Base-by-base conservation (phyloP, 2,797 vertebrate genomes). In the Chaetophractus vellerosus region DNA sequence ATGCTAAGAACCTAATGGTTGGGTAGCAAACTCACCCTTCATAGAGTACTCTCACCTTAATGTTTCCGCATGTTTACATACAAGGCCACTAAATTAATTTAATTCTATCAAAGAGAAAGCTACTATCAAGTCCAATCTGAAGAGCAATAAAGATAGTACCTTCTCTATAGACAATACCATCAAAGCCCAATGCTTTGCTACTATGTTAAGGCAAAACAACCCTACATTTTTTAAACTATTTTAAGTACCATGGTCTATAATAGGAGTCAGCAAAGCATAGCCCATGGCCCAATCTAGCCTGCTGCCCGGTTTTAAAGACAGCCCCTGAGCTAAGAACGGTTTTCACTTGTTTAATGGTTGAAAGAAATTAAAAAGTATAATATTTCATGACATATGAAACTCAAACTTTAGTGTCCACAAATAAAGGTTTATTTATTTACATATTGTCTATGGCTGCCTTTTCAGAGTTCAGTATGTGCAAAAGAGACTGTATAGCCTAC, bases 301-400 rank as follows among this genome's bases (percentile, higher is more conserved):
- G 24, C 6, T 31, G 55, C 48, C 45, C 81, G 45, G 41, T 94
- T 79, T 63, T 26, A n/a, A 45, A 45, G 36, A 93, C 4, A 76
- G 45, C 28, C 41, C 64, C 38, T 38, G 92, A 85, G 28, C 45
- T 66, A 93, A 94, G 66, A 86, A 84, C 48, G 23, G 28, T 76
- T 92, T 86, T 45, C 6, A 41, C 11, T 69, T 61, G 85, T 84
- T 52, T 16, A 94, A 52, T 84, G 41, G 33, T 19, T 86, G 16
- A 89, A 59, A 78, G 84, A 69, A 75, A 71, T 72, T 36, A 86
- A 76, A 91, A 50, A 86, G 4, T 64, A 18, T 71, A 86, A 50
- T 41, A 92, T 28, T 50, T 36, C 57, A 88, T 36, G 50, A 85
- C 66, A 83, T 38, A 78, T 50, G 45, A 95, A 96, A 87, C 87